Conservation (phyloP, 1,140 invertebrate species). For the Meloidogyne chitwoodi region DNA sequence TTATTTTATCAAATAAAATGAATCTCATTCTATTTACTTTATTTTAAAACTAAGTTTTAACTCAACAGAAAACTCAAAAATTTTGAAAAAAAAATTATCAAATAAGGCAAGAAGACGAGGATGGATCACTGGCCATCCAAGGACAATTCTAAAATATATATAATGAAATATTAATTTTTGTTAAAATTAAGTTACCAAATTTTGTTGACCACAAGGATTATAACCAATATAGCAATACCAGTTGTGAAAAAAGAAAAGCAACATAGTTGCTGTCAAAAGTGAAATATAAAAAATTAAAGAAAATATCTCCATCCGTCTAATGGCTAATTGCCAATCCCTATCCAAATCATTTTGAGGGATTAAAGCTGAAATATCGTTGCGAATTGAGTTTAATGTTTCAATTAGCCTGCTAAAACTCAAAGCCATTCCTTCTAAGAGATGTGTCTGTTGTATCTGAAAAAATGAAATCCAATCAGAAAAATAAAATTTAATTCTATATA, state of each 20-base stretch:
- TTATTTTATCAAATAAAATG: no score
- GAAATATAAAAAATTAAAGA: conserved; percentile 54
- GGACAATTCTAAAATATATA: conserved; percentile 11
- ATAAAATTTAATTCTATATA: no score
- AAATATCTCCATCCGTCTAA: conserved; percentile 52
- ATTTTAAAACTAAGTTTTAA: no score
- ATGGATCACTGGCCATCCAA: conserved; percentile 17
- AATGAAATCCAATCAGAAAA: no score
- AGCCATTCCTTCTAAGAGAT: conserved; percentile 48
- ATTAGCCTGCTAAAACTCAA: conserved; percentile 40
- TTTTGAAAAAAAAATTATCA: neutral
- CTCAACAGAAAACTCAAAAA: no score
- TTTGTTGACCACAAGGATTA: conserved; percentile 52
- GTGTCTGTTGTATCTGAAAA: neutral
- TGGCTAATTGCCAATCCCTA: conserved; percentile 56
- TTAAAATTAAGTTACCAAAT: conserved; percentile 50
- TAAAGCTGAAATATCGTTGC: conserved; percentile 7
- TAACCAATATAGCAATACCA: conserved; percentile 58
- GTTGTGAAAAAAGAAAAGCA: conserved; percentile 59
- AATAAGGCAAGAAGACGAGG: conserved; percentile 2
- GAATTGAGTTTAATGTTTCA: conserved; percentile 22
- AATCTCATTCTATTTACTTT: no score
- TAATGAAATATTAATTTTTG: neutral
- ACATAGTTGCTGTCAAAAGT: conserved; percentile 53
- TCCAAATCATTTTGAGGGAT: conserved; percentile 48